A percentile compares a stretch with the other conserved stretches of the same genome.
Evolutionary conservation across 2,888 invertebrate genomes (phyloP).

Genomic region (Heteromurus nitidus): DNA sequence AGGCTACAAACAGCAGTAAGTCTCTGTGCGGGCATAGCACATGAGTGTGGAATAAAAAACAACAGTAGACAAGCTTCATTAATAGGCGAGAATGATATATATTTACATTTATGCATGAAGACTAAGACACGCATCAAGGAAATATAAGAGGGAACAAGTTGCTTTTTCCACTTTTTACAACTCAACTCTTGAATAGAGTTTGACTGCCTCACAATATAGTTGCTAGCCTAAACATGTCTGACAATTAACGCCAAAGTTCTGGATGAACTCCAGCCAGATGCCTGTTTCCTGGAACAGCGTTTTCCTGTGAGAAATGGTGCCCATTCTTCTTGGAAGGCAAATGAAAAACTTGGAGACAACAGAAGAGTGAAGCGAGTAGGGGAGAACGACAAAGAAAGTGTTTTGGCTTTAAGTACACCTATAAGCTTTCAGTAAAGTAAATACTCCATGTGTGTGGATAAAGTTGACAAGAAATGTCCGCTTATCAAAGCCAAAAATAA

Average conservation of each 20-base stretch:
- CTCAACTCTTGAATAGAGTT: too few species aligned
- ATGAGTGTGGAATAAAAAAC: too few species aligned
- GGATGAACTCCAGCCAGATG: slow-evolving; percentile 54
- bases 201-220: background rate
- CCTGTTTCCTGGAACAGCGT: slow-evolving; percentile 39
- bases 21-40: too few species aligned
- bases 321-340: slow-evolving; percentile 36
- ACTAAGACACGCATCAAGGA: too few species aligned
- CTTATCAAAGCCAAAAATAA: slow-evolving; percentile 28
- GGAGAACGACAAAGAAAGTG: slow-evolving; percentile 5
- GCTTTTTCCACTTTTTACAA: too few species aligned
- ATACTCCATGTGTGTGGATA: background rate
- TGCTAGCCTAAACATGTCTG: background rate
- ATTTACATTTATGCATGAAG: too few species aligned
- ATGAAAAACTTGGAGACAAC: slow-evolving; percentile 15
- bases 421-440: background rate
- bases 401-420: slow-evolving; percentile 10
- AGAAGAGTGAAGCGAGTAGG: too few species aligned
- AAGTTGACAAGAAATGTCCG: slow-evolving; percentile 36
- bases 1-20: too few species aligned
- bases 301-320: slow-evolving; percentile 17
- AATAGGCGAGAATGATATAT: background rate
- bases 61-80: background rate
- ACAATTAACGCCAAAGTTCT: slow-evolving; percentile 50
- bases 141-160: too few species aligned